Conservation (phyloP, 2,888 invertebrate genomes). For the Lasioglossum leucozonium region DNA sequence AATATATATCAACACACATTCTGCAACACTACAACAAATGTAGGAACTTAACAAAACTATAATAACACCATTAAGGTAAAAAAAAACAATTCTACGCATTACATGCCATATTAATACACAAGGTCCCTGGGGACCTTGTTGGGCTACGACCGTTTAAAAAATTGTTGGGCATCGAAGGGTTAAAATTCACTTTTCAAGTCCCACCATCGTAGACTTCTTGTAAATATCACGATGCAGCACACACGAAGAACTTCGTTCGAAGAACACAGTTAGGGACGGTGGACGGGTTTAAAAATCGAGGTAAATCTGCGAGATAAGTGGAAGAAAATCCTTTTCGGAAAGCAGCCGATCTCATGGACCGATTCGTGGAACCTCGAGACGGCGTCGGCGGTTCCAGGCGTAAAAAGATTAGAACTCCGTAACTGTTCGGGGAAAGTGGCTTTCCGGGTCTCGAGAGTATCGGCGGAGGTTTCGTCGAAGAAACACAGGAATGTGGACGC, state of each 20-base stretch:
- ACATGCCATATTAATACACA: too few species aligned
- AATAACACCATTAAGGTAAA: too few species aligned
- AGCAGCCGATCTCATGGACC: neutral
- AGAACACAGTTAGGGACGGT: neutral
- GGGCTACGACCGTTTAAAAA: too few species aligned
- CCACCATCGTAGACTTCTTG: neutral
- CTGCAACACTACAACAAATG: too few species aligned
- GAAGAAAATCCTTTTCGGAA: neutral
- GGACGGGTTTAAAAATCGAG: neutral
- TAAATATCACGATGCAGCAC: neutral
- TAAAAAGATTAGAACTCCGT: constrained; percentile 58
- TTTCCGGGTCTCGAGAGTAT: constrained; percentile 65
- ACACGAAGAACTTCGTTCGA: neutral
- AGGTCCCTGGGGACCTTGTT: too few species aligned
- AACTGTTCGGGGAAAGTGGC: constrained; percentile 50
- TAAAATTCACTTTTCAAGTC: neutral
- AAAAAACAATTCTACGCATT: too few species aligned
- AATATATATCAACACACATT: too few species aligned
- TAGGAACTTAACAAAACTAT: too few species aligned
- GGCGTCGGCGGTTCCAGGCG: neutral
- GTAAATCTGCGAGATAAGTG: neutral
- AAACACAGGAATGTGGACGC: constrained; percentile 63
- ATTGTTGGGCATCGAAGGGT: too few species aligned
- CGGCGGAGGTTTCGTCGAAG: constrained; percentile 59
- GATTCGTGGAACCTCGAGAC: neutral